Base-by-base conservation (phyloP, 2,797 vertebrate species). In the Gephyroberyx darwinii region DNA sequence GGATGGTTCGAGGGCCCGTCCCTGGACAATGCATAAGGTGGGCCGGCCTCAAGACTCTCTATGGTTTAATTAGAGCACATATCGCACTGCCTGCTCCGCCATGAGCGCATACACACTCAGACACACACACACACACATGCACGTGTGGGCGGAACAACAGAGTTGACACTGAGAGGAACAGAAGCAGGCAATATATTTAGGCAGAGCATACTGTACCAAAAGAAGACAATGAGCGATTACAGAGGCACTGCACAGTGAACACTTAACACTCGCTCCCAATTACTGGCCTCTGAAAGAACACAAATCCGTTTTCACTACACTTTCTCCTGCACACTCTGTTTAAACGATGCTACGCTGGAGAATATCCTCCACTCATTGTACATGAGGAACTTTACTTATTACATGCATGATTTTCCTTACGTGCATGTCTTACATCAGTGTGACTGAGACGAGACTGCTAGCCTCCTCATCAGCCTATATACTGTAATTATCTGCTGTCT, bases 31-130 rank as follows among this genome's bases (percentile, higher is more conserved):
- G 53, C 19, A 69, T 65, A 31, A 61, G 56, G 65, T 71, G 48
- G 50, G 19, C 71, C 16, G 41, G 48, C 67, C 85, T 80, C 60
- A 8, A 66, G 71, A 71, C 83, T 85, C 80, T 86, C 74, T 61
- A 3, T 20, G 80, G 85, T 85, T 90, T 89, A 88, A 90, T 90
- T 87, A 87, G 83, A 81, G 80, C 50, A 19, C 48, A 50, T 64
- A 48, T 48, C 2, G 31, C 14, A 53, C 75, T 51, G 65, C 70
- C 61, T 5, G 31, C 65, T 78, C 54, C 66, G 57, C 47, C 13
- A 8, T 16, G 9, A 75, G 70, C 66, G 65, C 37, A 64, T 17
- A 50, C 74, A 43, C 83, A 72, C 60, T 48, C 80, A 63, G 71
- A 72, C 19, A 48, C 69, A 80, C 80, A 8, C 8, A 69, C 78